Evolutionary conservation across 2,113 vertebrate species (phyloP), one percentile per base, ranked within the genome.

Genomic region (Saccopteryx bilineata): DNA sequence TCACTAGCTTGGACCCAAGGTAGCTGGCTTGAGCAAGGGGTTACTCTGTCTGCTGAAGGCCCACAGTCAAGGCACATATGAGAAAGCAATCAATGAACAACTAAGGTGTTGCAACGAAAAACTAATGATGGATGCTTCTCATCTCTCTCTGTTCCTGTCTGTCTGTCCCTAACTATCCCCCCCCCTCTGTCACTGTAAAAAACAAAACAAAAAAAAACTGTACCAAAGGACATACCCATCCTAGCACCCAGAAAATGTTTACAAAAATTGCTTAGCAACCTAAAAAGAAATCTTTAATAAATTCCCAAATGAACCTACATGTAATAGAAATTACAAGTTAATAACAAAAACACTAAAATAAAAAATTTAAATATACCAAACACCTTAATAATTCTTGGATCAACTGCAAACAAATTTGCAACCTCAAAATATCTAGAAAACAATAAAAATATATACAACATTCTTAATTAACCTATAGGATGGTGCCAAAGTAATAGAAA

Each of bases 401-500:
- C n/a, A 91, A 80, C 88, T 7, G 21, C 19, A 54, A n/a, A n/a
- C 33, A 93, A 86, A 94, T 87, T 94, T 90, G 46, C 23, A 78
- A 21, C n/a, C 46, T 87, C 11, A 54, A 46, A 80, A 28, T 66
- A 94, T 72, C 89, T 66, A 76, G 56, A 91, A 93, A 95, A 87
- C 48, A 84, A n/a, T 39, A 66, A 91, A 95, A 92, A 86, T 46
- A 95, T 92, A 90, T 54, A 82, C 13, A 72, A 14, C 63, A 83
- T 80, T 75, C 60, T 87, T 87, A 79, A 60, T 87, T 87, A 79
- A 60, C 12, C 23, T 81, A 46, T 24, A 63, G 19, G 26, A 66
- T 90, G 21, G 33, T 95, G n/a, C 60, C 76, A 80, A 93, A 85
- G 78, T 95, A 93, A 86, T 78, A 82, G 28, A 91, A 50, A 66